These are phyloP conservation scores for Tinea pellionella DNA, from an alignment of 2,888 invertebrate genomes.

Conservation along the genomic window DNA sequence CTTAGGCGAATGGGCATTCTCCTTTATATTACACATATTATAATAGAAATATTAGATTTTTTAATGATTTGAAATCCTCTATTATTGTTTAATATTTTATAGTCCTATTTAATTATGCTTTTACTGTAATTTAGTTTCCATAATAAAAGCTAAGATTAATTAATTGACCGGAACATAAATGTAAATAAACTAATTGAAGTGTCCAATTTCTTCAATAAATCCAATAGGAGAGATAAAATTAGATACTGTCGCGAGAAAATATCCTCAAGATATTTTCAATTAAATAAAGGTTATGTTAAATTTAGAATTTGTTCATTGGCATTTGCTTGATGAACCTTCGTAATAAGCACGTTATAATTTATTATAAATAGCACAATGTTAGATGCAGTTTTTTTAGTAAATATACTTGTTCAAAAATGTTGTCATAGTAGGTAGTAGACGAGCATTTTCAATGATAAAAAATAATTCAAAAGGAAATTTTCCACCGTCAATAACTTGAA, in stretches of 20 bases:
- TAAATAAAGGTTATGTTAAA: background rate
- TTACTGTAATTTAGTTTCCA: no score
- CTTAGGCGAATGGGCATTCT: no score
- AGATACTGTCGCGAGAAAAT: background rate
- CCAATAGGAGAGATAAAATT: background rate
- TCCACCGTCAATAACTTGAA: conserved; percentile 54
- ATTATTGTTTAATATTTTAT: no score
- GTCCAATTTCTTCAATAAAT: background rate
- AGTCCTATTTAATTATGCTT: no score
- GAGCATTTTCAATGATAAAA: conserved; percentile 57
- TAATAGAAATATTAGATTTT: no score
- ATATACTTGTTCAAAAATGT: conserved; percentile 62
- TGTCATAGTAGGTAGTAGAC: conserved; percentile 42
- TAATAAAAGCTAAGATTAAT: background rate
- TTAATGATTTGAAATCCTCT: no score
- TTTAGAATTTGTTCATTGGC: background rate
- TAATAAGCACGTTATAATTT: no score
- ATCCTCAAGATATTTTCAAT: background rate
- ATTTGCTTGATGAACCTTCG: no score
- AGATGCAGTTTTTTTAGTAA: no score
- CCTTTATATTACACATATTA: no score
- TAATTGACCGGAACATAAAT: background rate
- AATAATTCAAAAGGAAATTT: conserved; percentile 46
- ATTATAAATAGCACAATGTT: no score
- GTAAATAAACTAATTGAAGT: conserved; percentile 7